Evolutionary conservation across 2,797 vertebrate genomes (phyloP).

Genomic region (Chiloscyllium punctatum): DNA sequence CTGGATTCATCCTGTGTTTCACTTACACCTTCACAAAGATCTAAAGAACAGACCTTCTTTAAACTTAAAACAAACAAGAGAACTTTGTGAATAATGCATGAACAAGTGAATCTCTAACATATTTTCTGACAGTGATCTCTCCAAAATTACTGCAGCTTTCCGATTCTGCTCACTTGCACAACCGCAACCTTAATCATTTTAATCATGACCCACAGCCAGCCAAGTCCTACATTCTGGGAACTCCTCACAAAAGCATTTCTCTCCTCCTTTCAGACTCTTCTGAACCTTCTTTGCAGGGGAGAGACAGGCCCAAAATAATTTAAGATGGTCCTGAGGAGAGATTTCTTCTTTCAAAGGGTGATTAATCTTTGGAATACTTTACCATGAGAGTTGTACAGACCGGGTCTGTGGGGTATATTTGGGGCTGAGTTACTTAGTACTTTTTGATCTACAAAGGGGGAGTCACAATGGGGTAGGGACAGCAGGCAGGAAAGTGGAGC

Average conservation of each 20-base stretch:
- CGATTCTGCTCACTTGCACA: not conserved
- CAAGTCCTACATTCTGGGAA: not conserved
- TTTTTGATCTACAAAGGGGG: too few relatives aligned
- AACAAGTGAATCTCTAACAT: not conserved
- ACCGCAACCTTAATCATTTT: not conserved
- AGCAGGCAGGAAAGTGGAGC: too few relatives aligned
- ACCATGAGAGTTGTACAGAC: not conserved
- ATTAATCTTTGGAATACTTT: not conserved
- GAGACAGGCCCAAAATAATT: too few relatives aligned
- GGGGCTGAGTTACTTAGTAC: too few relatives aligned
- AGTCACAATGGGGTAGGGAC: too few relatives aligned
- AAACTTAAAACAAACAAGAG: not conserved
- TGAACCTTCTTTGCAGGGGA: too few relatives aligned
- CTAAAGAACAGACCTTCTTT: not conserved
- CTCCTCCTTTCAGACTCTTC: too few relatives aligned
- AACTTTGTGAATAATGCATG: not conserved
- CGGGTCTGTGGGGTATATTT: not conserved
- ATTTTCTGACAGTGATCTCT: not conserved
- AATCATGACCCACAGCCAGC: not conserved
- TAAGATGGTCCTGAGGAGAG: too few relatives aligned
- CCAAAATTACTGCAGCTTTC: not conserved
- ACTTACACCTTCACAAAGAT: not conserved
- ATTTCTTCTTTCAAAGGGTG: too few relatives aligned
- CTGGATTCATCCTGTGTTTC: not conserved
- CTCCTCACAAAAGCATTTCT: not conserved